A percentile compares a stretch with the other conserved stretches of the same genome.
phyloP scores from a whole-genome alignment of 2,888 invertebrate species.

The Acleris sparsana region DNA sequence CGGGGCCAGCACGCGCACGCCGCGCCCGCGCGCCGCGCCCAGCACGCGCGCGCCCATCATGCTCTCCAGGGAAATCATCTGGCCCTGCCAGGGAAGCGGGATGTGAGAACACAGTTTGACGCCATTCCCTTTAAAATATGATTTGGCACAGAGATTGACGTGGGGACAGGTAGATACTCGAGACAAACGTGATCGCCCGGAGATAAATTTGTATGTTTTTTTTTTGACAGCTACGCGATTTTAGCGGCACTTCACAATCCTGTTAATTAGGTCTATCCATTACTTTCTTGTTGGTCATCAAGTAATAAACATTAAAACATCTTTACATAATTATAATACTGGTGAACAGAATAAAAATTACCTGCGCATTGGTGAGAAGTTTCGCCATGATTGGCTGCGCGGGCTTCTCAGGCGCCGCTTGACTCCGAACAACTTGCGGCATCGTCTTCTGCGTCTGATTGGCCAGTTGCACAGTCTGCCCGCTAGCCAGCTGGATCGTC shows the following conservation, averaged over 20 bases:
- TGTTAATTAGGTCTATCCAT: too few species aligned
- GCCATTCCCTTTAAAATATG: background rate
- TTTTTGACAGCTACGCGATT: too few species aligned
- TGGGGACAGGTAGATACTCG: too few species aligned
- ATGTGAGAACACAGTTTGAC: background rate
- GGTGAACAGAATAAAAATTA: slow-evolving; percentile 48
- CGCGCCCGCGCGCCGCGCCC: slow-evolving; percentile 45
- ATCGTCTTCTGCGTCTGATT: slow-evolving; percentile 62
- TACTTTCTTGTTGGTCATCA: too few species aligned
- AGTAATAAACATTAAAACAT: too few species aligned
- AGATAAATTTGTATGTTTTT: too few species aligned
- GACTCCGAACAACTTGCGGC: slow-evolving; percentile 69
- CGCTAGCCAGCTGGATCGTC: slow-evolving; percentile 65
- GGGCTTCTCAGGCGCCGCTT: slow-evolving; percentile 62
- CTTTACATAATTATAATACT: background rate
- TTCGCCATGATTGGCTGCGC: slow-evolving; percentile 87
- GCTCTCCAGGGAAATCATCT: slow-evolving; percentile 71
- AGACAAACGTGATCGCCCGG: too few species aligned
- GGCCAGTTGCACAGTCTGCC: slow-evolving; percentile 69
- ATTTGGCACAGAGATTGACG: too few species aligned
- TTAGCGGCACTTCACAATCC: too few species aligned
- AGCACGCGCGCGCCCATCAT: slow-evolving; percentile 45
- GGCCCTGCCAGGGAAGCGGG: slow-evolving; percentile 67
- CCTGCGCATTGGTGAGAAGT: slow-evolving; percentile 88
- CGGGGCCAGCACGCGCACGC: slow-evolving; percentile 63